Evolutionary conservation across 2,888 invertebrate genomes (phyloP), one percentile per base, ranked within the genome.

Genomic region (Mystacides longicornis): DNA sequence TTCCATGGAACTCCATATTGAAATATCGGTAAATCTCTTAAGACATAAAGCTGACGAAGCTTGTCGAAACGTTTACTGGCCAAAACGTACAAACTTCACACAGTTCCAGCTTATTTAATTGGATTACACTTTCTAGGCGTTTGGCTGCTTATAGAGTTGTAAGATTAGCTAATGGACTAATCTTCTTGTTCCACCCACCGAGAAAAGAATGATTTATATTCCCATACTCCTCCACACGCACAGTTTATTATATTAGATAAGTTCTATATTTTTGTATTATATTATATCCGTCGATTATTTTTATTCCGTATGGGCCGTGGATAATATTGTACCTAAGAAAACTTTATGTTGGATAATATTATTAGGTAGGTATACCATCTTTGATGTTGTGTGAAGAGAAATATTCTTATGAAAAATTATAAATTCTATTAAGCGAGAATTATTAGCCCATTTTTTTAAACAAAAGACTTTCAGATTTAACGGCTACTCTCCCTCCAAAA

Each of bases 151-250:
- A 53, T 53, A 48, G 53, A 53, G 47, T 53, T 48, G 53, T 48
- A 48, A 53, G 53, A 53, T 53, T 53, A 53, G 53, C 53, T 53
- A 53, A 53, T 53, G 53, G 53, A 53, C 47, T 53, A 53, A 53
- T 53, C 53, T 33, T 53, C 46, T 31, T 48, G 53, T 48, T 53
- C 31, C 51, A 31, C 47, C 45, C 16, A n/a, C 16, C 14, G 37
- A 16, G 48, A 53, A 31, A 47, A 31, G 53, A 53, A 53, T 53
- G 53, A 53, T 53, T 53, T 53, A 53, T 47, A 33, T 47, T 9
- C 23, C 48, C 37, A 48, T 21, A 9, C 4, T 47, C 37, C 31
- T 48, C 14, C 48, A 14, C 46, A 48, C 45, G 21, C 21, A 45
- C 45, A 20, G 18, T 45, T n/a, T n/a, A n/a, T n/a, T n/a, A n/a